Evolutionary conservation across 2,797 vertebrate species (phyloP), one percentile per base, ranked within the genome.

Genomic region (Margarornis squamiger): DNA sequence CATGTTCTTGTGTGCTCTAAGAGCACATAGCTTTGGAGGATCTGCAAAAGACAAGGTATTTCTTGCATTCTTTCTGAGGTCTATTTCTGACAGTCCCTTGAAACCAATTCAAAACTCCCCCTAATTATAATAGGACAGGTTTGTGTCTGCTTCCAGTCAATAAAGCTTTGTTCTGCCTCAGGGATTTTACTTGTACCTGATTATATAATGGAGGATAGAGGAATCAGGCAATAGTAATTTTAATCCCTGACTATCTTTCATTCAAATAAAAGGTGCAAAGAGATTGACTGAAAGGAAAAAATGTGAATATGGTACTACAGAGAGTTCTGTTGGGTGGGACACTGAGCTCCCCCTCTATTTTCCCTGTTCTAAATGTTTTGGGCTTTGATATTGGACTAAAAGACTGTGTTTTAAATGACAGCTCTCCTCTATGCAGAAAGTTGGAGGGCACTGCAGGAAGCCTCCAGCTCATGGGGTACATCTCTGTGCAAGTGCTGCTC

Each of bases 121-220:
- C 89, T 94, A 95, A 93, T 96, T 93, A 88, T 38, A 94, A 71
- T 61, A 92, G 86, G 87, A 87, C 88, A 92, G 91, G 86, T 96
- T 93, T 89, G 92, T 89, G 92, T 94, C 91, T 95, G 88, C 86
- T 90, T 95, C 93, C 87, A 95, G 92, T 96, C 93, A 95, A 92
- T 95, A 93, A 93, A 95, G 87, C 93, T 95, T 95, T 97, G 89
- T 93, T 96, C 93, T 96, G 92, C 93, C 81, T 95, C 84, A 92
- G 89, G 86, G 89, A 85, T 96, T 97, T 96, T 83, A 91, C 84
- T 93, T 91, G 89, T 96, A 94, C 89, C 81, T 96, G 89, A 88
- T 95, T 86, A 77, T 93, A 94, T 91, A 96, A 88, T 83, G 54
- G 91, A 83, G 68, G 78, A 51, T 68, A 72, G 93, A 65, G 87